Conservation (phyloP, 2,888 invertebrate species). For the Apodemia zela region DNA sequence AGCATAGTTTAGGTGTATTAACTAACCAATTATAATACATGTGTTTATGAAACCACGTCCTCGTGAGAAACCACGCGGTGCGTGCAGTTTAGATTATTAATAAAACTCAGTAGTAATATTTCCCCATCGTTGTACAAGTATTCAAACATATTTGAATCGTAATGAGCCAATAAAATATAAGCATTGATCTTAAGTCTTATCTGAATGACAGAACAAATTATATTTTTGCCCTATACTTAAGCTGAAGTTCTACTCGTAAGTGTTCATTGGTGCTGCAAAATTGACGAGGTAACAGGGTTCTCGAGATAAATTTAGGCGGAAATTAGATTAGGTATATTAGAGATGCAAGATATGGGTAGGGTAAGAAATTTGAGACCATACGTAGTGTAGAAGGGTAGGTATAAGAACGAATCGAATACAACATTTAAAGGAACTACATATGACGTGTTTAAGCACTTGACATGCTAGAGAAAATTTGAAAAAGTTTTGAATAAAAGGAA, state of each 20-base stretch:
- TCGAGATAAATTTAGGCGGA: constrained; percentile 33
- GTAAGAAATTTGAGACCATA: background rate
- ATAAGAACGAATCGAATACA: background rate
- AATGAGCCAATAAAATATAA: background rate
- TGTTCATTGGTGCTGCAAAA: constrained; percentile 70
- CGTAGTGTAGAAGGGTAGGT: background rate
- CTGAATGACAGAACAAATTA: constrained; percentile 1
- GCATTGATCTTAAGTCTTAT: background rate
- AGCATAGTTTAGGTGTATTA: background rate
- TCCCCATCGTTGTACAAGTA: background rate
- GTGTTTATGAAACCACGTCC: background rate
- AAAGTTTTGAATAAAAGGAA: too few species aligned
- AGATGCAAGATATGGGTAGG: background rate
- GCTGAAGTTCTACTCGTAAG: constrained; percentile 40
- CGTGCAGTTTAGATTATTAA: too few species aligned
- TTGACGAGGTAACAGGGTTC: constrained; percentile 62
- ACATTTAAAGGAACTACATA: too few species aligned
- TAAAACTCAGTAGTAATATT: too few species aligned
- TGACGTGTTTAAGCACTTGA: too few species aligned
- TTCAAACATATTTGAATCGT: background rate
- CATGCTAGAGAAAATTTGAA: too few species aligned
- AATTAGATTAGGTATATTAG: constrained; percentile 36
- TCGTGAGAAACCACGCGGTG: background rate
- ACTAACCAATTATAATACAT: background rate
- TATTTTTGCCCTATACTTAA: constrained; percentile 6